phyloP scores from a whole-genome alignment of 2,113 vertebrate species.

The Myotis yumanensis region DNA sequence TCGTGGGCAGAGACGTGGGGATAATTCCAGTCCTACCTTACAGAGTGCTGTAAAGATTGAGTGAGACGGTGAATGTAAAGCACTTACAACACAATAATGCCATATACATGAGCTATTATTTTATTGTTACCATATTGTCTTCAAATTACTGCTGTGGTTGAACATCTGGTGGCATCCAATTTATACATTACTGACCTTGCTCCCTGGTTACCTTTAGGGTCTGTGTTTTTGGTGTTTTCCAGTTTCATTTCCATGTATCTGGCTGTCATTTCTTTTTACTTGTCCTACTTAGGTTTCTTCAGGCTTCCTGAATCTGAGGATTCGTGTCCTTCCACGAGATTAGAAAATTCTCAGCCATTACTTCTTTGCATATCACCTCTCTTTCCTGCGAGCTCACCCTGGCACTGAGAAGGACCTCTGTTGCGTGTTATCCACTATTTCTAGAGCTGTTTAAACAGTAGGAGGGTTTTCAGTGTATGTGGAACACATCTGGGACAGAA shows the following conservation, averaged over 20 bases:
- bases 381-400: neutral
- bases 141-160: neutral
- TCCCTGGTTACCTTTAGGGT: neutral
- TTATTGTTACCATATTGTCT: neutral
- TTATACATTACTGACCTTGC: neutral
- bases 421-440: neutral
- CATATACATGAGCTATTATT: neutral
- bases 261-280: neutral
- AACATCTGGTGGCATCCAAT: neutral
- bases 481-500: neutral
- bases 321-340: neutral
- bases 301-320: neutral
- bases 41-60: neutral
- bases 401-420: neutral
- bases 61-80: neutral
- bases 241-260: neutral
- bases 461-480: neutral
- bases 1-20: fast-evolving
- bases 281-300: neutral
- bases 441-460: neutral
- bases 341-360: neutral
- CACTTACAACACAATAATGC: neutral
- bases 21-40: neutral
- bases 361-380: neutral
- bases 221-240: neutral